phyloP scores from a whole-genome alignment of 1,140 invertebrate species.

The Anastrepha obliqua region DNA sequence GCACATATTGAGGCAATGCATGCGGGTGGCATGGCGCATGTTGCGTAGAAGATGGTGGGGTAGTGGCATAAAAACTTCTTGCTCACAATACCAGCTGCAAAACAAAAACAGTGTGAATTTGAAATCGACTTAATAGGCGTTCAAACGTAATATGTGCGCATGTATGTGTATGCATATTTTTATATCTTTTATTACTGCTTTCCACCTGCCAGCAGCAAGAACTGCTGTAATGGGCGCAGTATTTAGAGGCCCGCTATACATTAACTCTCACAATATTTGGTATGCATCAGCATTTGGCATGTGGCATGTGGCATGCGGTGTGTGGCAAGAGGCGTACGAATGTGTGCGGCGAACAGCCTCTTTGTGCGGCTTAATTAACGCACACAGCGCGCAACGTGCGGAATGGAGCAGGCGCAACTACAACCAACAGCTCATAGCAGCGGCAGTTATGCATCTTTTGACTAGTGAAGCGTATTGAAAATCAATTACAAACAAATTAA shows the following conservation, averaged over 20 bases:
- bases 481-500: constrained; percentile 54
- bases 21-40: too few relatives aligned
- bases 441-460: constrained; percentile 39
- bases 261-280: neutral
- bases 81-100: too few relatives aligned
- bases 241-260: too few relatives aligned
- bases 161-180: neutral
- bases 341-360: neutral
- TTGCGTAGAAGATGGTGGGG: too few relatives aligned
- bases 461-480: constrained; percentile 53
- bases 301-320: neutral
- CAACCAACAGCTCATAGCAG: neutral
- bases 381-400: neutral
- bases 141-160: neutral
- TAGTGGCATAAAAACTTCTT: too few relatives aligned
- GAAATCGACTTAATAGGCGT: neutral
- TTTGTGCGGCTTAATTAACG: constrained; percentile 30
- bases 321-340: neutral
- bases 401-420: neutral
- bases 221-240: too few relatives aligned
- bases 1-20: neutral
- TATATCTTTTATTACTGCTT: neutral
- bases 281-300: neutral
- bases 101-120: neutral
- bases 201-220: too few relatives aligned